Evolutionary conservation across 2,113 vertebrate species (phyloP), one percentile per base, ranked within the genome.

Genomic region (Pollachius pollachius): DNA sequence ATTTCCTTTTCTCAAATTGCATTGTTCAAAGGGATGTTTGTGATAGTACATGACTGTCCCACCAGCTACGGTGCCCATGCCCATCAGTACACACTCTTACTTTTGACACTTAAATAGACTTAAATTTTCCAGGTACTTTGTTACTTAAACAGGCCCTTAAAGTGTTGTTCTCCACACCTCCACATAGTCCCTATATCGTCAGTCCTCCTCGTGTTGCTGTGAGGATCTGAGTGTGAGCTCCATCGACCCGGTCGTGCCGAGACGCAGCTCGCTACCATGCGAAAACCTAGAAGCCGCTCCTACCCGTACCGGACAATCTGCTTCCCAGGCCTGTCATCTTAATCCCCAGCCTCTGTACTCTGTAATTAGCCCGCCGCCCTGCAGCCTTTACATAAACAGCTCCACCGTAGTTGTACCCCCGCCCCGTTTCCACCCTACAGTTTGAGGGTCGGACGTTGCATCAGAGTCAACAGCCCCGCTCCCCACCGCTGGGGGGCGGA

Each of bases 351-450:
- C 69, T 76, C 71, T 62, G 69, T 64, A 64, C 82, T 78, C 87
- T 89, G 87, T 90, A 85, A 89, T 89, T 88, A 90, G 58, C 63
- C 21, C 78, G 85, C 89, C 79, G 81, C 81, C 52, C 64, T 69
- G 58, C 77, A 75, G 61, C 78, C 85, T 90, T 90, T 68, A 88
- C 84, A 84, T 91, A 91, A 92, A 92, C 88, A 90, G 76, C 84
- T 77, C 75, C 73, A 83, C 77, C 74, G 66, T 75, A 85, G 73
- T 72, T 76, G 73, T 88, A 87, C 65, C 81, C 84, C 68, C 1
- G 2, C 78, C 69, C 52, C 48, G 52, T 63, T 74, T 21, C 67
- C 72, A 72, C 79, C 81, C 81, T 75, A 56, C 65, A 82, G 75
- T 76, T 81, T 79, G 15, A 11, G 41, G 41, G 2, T 7, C 84